phyloP scores from a whole-genome alignment of 2,888 invertebrate species.

The Rhamphomyia laevipes region DNA sequence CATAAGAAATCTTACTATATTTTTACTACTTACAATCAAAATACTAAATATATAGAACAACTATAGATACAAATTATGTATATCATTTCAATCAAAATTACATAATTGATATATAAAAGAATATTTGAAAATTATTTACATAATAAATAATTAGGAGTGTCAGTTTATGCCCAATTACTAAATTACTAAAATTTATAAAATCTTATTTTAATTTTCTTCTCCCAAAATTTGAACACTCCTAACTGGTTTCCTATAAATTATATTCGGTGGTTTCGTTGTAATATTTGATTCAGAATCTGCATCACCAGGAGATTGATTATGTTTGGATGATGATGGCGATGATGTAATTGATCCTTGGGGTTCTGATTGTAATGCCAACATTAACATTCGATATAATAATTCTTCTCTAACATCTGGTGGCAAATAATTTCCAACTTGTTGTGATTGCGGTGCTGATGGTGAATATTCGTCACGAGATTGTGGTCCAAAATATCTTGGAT shows the following conservation, averaged over 20 bases:
- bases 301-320: conserved; percentile 14
- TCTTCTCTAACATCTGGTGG: conserved; percentile 61
- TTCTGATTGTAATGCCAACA: conserved; percentile 58
- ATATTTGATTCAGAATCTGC: conserved; percentile 27
- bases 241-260: conserved; percentile 43
- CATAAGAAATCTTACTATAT: too few species aligned
- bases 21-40: too few species aligned
- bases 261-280: conserved; percentile 40
- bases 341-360: conserved; percentile 38
- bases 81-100: too few species aligned
- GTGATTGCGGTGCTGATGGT: conserved; percentile 12
- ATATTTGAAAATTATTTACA: too few species aligned
- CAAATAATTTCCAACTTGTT: conserved; percentile 39
- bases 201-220: conserved; percentile 38
- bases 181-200: too few species aligned
- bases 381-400: conserved; percentile 56
- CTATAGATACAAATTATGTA: too few species aligned
- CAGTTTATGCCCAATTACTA: too few species aligned
- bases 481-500: conserved; percentile 35
- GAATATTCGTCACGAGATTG: conserved; percentile 29
- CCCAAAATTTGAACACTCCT: conserved; percentile 62
- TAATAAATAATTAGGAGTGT: too few species aligned
- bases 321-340: conserved; percentile 14
- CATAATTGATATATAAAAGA: too few species aligned
- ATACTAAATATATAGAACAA: too few species aligned